Evolutionary conservation across 23 tunicate species (phyloP), one percentile per base, ranked within the genome.

Genomic region (Halocynthia roretzi): DNA sequence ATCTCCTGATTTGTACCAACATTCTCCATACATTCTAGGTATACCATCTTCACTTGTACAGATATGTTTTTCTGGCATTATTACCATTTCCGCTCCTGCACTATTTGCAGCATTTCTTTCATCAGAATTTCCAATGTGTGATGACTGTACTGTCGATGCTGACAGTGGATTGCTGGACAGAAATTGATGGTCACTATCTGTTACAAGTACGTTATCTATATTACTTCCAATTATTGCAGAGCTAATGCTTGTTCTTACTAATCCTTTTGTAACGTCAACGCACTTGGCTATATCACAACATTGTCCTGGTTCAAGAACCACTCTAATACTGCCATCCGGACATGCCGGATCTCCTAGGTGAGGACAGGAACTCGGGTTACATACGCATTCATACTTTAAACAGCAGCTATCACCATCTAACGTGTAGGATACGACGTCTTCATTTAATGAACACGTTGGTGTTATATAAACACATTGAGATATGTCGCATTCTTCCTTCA

Each of bases 251-350:
- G 72, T 82, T 0, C 44, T 15, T 40, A 81, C 78, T 23, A 68
- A 40, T 6, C 76, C 80, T 74, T 74, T 74, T 14, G 87, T 49
- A 51, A 86, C 70, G 50, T 84, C 62, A 7, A 89, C 91, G 61
- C 98, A 92, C 82, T 92, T 92, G 50, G 93, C 91, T n/a, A 92
- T 84, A 48, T 79, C 81, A 65, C 98, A 92, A 72, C 98, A 92
- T 71, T 80, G 86, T 15, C 80, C 70, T 19, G 87, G 78, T 10
- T 92, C 98, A 6, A 86, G 83, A 50, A 86, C 71, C 11, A 86
- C 80, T 18, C 98, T 73, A 40, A 85, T 71, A 55, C 84, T 67
- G 12, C 98, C 98, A 20, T 72, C 83, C 12, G 98, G 92, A 66
- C 98, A 92, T 17, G 91, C 87, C 5, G 87, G 87, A 82, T 86